These are phyloP conservation scores for Lucilia sericata DNA, from an alignment of 1,140 invertebrate genomes.

Conservation along the genomic window DNA sequence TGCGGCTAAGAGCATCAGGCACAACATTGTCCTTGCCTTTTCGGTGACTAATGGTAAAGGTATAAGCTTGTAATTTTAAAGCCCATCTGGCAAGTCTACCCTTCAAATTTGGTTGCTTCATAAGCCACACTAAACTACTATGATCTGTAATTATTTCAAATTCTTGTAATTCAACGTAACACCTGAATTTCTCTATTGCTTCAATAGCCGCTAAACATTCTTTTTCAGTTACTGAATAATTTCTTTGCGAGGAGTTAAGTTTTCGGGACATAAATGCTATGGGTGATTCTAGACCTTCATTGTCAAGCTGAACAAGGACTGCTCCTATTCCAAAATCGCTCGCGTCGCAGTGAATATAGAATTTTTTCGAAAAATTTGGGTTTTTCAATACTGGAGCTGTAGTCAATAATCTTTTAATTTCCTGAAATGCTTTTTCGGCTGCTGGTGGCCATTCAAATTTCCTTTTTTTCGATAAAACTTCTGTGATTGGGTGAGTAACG, in stretches of 20 bases:
- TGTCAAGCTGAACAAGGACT: not conserved
- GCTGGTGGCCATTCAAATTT: not conserved
- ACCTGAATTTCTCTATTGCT: not conserved
- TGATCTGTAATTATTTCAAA: not conserved
- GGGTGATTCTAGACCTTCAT: not conserved
- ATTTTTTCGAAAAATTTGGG: slow-evolving; percentile 1
- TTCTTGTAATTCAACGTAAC: not conserved
- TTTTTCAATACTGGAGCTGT: slow-evolving; percentile 17
- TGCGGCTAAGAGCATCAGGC: too few species aligned
- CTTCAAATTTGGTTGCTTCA: slow-evolving; percentile 29
- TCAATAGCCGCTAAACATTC: not conserved
- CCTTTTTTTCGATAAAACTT: too few species aligned
- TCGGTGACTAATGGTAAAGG: too few species aligned
- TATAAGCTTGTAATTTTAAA: too few species aligned
- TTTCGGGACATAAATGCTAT: slow-evolving; percentile 26
- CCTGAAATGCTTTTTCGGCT: not conserved
- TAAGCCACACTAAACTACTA: not conserved
- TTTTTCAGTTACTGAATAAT: not conserved
- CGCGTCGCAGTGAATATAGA: slow-evolving; percentile 10
- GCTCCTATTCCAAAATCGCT: slow-evolving; percentile 1
- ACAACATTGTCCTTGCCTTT: too few species aligned
- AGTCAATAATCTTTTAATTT: not conserved
- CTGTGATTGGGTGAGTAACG: slow-evolving; percentile 54
- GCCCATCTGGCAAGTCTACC: too few species aligned
- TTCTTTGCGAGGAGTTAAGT: not conserved